phyloP scores from a whole-genome alignment of 1,140 invertebrate species.

The Musca domestica region DNA sequence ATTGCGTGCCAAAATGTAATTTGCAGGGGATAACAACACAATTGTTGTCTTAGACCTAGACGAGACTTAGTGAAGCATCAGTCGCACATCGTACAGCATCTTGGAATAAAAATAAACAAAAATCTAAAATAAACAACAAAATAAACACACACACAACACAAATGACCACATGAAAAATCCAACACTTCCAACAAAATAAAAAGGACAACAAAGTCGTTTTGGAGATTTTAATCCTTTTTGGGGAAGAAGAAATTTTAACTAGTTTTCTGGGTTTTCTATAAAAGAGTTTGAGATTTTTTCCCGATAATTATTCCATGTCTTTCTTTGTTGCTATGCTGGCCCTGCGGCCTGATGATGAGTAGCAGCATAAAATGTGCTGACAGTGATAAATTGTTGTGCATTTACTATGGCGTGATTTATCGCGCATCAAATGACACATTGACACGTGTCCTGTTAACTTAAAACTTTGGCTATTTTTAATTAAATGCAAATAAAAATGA shows the following conservation, averaged over 20 bases:
- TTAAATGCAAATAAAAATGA: constrained; percentile 54
- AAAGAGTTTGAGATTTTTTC: too few species aligned
- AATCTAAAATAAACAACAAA: background rate
- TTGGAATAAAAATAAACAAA: background rate
- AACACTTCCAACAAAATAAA: background rate
- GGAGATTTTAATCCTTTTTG: constrained; percentile 3
- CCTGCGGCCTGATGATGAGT: too few species aligned
- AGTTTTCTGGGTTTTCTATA: too few species aligned
- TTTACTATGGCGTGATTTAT: constrained; percentile 53
- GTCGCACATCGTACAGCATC: too few species aligned
- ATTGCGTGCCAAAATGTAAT: constrained; percentile 53
- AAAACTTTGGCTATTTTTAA: constrained; percentile 49
- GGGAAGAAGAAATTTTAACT: too few species aligned
- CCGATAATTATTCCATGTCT: too few species aligned
- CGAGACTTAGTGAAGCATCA: background rate
- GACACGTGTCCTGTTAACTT: constrained; percentile 42
- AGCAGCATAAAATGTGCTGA: constrained; percentile 36
- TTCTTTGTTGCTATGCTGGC: too few species aligned
- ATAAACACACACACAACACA: background rate
- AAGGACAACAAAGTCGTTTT: background rate
- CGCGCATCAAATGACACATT: constrained; percentile 42
- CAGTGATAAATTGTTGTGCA: constrained; percentile 51
- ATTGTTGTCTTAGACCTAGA: constrained; percentile 14
- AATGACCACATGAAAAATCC: background rate
- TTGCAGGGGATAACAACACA: constrained; percentile 37